phyloP scores from a whole-genome alignment of 2,888 invertebrate species.

The Ophion slaviceki region DNA sequence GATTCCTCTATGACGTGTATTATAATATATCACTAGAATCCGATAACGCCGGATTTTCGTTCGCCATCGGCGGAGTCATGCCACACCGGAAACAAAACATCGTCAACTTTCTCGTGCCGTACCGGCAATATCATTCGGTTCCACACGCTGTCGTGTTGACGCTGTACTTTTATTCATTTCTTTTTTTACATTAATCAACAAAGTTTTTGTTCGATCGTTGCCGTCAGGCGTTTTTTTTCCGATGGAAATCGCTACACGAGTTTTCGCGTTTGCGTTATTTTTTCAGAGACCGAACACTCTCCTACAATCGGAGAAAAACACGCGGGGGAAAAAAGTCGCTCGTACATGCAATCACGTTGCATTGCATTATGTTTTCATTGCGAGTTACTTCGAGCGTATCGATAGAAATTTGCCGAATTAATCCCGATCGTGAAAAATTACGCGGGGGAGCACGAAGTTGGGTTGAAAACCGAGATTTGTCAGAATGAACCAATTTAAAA shows the following conservation, averaged over 20 bases:
- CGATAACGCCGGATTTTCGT: constrained; percentile 58
- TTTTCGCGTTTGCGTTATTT: background rate
- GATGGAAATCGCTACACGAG: background rate
- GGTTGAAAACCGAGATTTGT: background rate
- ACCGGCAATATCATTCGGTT: constrained; percentile 44
- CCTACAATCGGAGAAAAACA: background rate
- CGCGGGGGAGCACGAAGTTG: background rate
- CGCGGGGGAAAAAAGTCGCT: background rate
- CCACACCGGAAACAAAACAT: constrained; percentile 40
- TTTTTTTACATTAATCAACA: background rate
- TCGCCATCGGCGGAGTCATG: constrained; percentile 17
- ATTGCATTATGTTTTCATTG: background rate
- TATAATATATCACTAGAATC: constrained; percentile 58
- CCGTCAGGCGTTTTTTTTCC: background rate
- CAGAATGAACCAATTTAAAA: background rate
- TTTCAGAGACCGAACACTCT: background rate
- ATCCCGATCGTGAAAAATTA: background rate
- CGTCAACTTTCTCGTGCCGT: constrained; percentile 31
- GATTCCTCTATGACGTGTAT: constrained; percentile 51
- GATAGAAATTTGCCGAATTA: background rate
- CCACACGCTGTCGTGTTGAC: constrained; percentile 16
- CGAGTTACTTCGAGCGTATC: background rate
- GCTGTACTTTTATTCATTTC: constrained; percentile 28
- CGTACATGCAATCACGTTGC: background rate
- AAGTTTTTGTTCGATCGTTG: background rate